Base-by-base conservation (phyloP, 2,113 vertebrate genomes). In the Dasyprocta punctata region DNA sequence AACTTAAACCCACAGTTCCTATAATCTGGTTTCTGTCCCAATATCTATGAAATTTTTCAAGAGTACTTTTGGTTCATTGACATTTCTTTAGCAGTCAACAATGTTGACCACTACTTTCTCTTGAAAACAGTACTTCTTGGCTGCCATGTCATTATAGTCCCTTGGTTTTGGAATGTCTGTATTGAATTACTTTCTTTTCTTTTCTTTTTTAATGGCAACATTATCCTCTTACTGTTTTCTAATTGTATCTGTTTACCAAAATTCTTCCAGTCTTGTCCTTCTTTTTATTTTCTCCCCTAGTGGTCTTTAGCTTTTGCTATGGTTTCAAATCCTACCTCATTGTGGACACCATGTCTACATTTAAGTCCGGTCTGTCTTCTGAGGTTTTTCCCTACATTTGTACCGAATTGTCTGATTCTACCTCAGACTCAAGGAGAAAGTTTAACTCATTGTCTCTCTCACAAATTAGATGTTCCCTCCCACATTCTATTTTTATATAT, bases 401-500 rank as follows among this genome's bases (percentile, higher is more conserved):
- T 90, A 36, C 22, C 47, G 92, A 28, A 69, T 60, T 89, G 14
- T 81, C 80, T 92, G 30, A 82, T 80, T 92, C 16, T 3, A 93
- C 30, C 58, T 90, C 81, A 95, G 7, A 94, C 17, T 91, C 49
- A 87, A 71, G 67, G 26, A 97, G 41, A 95, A 97, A 94, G 67
- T 90, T 30, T 13, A 97, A 90, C 73, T 95, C 30, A 84, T 86
- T 86, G 16, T 94, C 63, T 96, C 17, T 85, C 38, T 96, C 58
- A 84, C 30, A 95, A 95, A 90, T 77, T 95, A 91, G 54, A 36
- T 86, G 83, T 96, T 89, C 47, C 95, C 38, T 91, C 78, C 71
- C 82, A 93, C 9, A 41, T 87, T 95, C 71, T 97, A 61, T 96
- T 82, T 91, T 90, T 82, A 82, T 92, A 87, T 96, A 30, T 93